Evolutionary conservation across 2,888 invertebrate genomes (phyloP).

Genomic region (Zonitis immaculata): DNA sequence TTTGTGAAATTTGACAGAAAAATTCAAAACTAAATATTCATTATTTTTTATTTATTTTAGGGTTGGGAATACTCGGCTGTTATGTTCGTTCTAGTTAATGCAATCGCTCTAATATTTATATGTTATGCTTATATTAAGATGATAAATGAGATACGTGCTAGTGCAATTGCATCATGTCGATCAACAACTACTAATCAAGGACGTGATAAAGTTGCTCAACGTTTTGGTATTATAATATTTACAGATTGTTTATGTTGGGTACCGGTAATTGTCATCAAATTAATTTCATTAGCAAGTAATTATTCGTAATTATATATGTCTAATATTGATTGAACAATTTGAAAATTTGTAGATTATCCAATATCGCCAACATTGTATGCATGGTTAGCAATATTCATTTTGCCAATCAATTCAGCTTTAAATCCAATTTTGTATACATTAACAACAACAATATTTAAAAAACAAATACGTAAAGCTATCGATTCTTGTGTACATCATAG

Average conservation of each 20-base stretch:
- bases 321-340: slow-evolving; percentile 2
- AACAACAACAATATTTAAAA: slow-evolving; percentile 57
- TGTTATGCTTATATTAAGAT: slow-evolving; percentile 55
- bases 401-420: slow-evolving; percentile 59
- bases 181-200: slow-evolving; percentile 58
- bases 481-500: slow-evolving; percentile 36
- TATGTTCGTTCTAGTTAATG: slow-evolving; percentile 55
- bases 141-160: slow-evolving; percentile 55
- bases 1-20: too few relatives aligned
- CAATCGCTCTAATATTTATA: slow-evolving; percentile 55
- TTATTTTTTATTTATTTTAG: slow-evolving; percentile 33
- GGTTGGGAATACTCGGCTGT: slow-evolving; percentile 59
- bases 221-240: slow-evolving; percentile 57
- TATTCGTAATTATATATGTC: slow-evolving; percentile 4
- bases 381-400: slow-evolving; percentile 57
- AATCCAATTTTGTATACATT: slow-evolving; percentile 60
- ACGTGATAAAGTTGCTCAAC: slow-evolving; percentile 53
- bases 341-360: slow-evolving; percentile 46
- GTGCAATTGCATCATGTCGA: slow-evolving; percentile 53
- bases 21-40: too few relatives aligned
- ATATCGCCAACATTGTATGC: slow-evolving; percentile 56
- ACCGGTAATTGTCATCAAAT: slow-evolving; percentile 56
- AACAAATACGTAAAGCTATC: slow-evolving; percentile 42
- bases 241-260: slow-evolving; percentile 61
- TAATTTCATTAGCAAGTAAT: slow-evolving; percentile 54